Percentiles rank a stretch among this genome's conserved stretches.
Conservation (phyloP, 2,888 invertebrate genomes). For the Leptopilina drosophilae region DNA sequence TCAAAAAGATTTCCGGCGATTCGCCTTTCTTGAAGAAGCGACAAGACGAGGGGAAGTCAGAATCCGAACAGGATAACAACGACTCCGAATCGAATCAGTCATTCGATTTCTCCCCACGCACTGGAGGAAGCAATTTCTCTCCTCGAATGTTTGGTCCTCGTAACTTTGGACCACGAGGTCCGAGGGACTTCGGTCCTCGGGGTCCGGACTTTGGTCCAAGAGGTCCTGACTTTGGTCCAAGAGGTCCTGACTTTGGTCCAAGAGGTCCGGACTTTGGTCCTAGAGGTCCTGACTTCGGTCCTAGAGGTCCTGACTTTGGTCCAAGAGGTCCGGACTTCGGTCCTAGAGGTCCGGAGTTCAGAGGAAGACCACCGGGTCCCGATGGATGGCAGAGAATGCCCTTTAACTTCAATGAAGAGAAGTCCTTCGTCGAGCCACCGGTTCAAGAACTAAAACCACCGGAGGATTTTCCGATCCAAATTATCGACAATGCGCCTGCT, state of each 20-base stretch:
- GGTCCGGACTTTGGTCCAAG: conserved; percentile 56
- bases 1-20: conserved; percentile 70
- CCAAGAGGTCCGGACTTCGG: conserved; percentile 47
- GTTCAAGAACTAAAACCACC: conserved; percentile 27
- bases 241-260: conserved; percentile 46
- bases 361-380: conserved; percentile 39
- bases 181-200: conserved; percentile 53
- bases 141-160: conserved; percentile 51
- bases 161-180: conserved; percentile 57
- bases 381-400: conserved; percentile 22
- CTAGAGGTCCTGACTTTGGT: conserved; percentile 42
- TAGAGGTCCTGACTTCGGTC: conserved; percentile 41
- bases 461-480: conserved; percentile 14
- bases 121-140: conserved; percentile 43
- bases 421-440: conserved; percentile 12
- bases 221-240: conserved; percentile 52
- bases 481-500: neutral
- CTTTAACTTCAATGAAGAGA: conserved; percentile 12
- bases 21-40: conserved; percentile 56
- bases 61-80: neutral
- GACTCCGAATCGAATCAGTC: neutral
- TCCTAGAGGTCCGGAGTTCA: conserved; percentile 26
- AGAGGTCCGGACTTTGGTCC: conserved; percentile 45
- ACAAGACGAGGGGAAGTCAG: conserved; percentile 35
- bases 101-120: neutral